Conservation (phyloP, 2,113 vertebrate species). For the Ptyas mucosa region DNA sequence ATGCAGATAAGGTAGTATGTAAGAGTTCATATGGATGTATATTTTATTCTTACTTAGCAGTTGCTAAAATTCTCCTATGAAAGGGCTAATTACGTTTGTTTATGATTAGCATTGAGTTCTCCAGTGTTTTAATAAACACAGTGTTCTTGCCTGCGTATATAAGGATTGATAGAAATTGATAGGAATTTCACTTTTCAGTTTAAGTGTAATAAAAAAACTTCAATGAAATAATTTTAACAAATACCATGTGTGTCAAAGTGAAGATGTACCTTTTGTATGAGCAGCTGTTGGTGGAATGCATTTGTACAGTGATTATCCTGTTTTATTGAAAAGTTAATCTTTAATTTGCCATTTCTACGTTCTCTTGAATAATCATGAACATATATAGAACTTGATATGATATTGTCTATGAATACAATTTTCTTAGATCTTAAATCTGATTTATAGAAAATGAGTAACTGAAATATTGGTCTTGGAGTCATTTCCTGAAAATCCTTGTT, state of each 20-base stretch:
- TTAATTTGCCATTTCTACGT: not conserved
- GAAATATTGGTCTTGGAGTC: not conserved
- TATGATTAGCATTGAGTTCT: not conserved
- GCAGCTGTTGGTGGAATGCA: not conserved
- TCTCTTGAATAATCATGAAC: not conserved
- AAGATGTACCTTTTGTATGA: not conserved
- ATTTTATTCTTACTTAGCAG: not conserved
- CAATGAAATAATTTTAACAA: not conserved
- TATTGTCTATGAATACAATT: not conserved
- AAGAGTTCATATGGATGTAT: not conserved
- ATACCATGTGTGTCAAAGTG: not conserved
- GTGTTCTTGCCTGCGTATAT: not conserved
- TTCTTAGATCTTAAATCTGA: not conserved
- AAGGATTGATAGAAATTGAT: not conserved
- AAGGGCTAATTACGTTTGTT: not conserved
- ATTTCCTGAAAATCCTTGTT: not conserved
- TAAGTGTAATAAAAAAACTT: not conserved
- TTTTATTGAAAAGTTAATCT: not conserved
- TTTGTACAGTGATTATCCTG: not conserved
- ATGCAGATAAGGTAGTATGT: not conserved
- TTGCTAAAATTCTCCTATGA: not conserved
- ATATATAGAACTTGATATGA: not conserved
- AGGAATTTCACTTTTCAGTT: not conserved
- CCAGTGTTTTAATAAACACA: not conserved
- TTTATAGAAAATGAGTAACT: not conserved